Base-by-base conservation (phyloP, 53 echinoderm and acorn worm genomes). In the Patiria pectinifera region DNA sequence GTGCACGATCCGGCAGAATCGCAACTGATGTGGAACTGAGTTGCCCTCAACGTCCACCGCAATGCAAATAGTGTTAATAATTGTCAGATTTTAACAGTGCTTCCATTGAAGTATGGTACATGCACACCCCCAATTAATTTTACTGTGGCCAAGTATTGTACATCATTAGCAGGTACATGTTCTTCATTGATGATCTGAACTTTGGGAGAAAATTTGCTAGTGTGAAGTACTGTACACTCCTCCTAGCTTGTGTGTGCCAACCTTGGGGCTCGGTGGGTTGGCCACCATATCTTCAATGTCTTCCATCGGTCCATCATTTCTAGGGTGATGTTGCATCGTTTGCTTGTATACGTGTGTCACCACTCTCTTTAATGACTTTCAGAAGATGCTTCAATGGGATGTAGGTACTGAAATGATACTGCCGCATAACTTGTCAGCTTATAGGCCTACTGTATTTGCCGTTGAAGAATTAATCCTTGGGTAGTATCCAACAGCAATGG, bases 151-250 rank as follows among this genome's bases (percentile, higher is more conserved):
- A n/a, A 35, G 95, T 81, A 70, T 93, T 92, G 83, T 82, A 95
- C 83, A 92, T 23, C 79, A 89, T 80, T 14, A 93, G 45, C 10
- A 95, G 70, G 78, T 86, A 87, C 71, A 92, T 94, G 72, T 92
- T 91, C 11, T 23, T 71, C 83, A 95, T 45, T 18, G 87, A 66
- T 48, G 93, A 95, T 43, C 95, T 83, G 22, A 93, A 91, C 62
- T 91, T 95, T 45, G 95, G 95, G 48, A 71, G 95, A 13, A 90
- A 24, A 93, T 95, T 95, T 13, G 86, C 91, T 22, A 93, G 45
- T 48, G 91, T 93, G 63, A 89, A 95, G 86, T 95, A 95, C 14
- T n/a, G n/a, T n/a, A n/a, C n/a, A 95, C 91, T 14, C 35, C 95
- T 75, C 91, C 87, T 48, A 93, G 24, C 63, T 95, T 95, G 77